Evolutionary conservation across 2,888 invertebrate species (phyloP).

Genomic region (Andrena hattorfiana): DNA sequence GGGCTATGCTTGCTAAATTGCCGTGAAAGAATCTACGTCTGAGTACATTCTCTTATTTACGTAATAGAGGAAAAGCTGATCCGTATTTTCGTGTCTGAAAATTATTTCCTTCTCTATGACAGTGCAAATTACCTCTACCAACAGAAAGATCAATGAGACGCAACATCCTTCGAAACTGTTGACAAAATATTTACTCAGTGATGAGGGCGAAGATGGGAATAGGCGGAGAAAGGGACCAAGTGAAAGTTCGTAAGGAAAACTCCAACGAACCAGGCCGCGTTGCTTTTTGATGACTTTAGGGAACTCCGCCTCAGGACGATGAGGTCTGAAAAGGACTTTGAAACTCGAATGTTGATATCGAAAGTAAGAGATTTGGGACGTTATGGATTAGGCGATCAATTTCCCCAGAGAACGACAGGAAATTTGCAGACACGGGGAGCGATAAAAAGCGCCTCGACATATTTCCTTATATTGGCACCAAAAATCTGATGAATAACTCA

Average conservation of each 20-base stretch:
- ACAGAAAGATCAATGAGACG: constrained; percentile 45
- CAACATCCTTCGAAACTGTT: constrained; percentile 57
- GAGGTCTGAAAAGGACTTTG: constrained; percentile 68
- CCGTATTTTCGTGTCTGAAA: background rate
- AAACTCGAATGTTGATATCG: constrained; percentile 72
- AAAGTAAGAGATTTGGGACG: constrained; percentile 65
- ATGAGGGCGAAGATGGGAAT: constrained; percentile 48
- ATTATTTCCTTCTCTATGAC: constrained; percentile 21
- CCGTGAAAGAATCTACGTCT: background rate
- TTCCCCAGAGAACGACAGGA: constrained; percentile 55
- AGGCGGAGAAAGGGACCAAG: constrained; percentile 61
- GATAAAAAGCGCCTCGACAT: constrained; percentile 42
- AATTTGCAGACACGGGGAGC: constrained; percentile 26
- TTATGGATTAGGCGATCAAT: constrained; percentile 72
- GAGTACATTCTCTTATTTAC: background rate
- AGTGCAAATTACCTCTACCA: constrained; percentile 24
- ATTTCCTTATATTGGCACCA: constrained; percentile 16
- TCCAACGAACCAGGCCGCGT: constrained; percentile 67
- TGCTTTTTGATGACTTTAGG: constrained; percentile 74
- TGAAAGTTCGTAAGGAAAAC: constrained; percentile 72
- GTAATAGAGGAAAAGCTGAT: background rate
- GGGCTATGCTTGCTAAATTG: background rate
- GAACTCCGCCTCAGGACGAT: constrained; percentile 64
- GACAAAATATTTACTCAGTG: constrained; percentile 69
- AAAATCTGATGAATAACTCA: background rate